Evolutionary conservation across 1,140 invertebrate genomes (phyloP).

Genomic region (Spodoptera frugiperda): DNA sequence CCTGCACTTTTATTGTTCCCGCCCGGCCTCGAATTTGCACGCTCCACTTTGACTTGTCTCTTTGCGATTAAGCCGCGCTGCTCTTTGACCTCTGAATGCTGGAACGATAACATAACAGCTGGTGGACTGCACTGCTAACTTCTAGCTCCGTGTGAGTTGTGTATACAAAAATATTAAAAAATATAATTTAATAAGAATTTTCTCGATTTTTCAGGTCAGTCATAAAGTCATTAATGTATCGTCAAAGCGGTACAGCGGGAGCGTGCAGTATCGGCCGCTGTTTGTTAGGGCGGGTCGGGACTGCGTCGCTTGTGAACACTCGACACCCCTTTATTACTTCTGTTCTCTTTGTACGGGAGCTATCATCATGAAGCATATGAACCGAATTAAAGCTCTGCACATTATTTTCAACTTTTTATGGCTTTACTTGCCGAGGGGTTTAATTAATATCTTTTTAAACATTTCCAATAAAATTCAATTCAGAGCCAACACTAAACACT

Average conservation of each 20-base stretch:
- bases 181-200: too few species aligned
- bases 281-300: conserved; percentile 50
- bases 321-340: conserved; percentile 82
- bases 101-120: conserved; percentile 62
- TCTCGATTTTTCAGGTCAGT: conserved; percentile 38
- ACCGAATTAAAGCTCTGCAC: conserved; percentile 79
- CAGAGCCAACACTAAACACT: too few species aligned
- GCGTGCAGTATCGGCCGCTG: conserved; percentile 40
- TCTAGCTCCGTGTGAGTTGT: neutral
- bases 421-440: conserved; percentile 59
- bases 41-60: conserved; percentile 81
- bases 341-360: conserved; percentile 76
- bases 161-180: conserved; percentile 22
- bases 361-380: conserved; percentile 76
- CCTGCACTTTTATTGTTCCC: conserved; percentile 84
- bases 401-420: conserved; percentile 68
- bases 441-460: too few species aligned
- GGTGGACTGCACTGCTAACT: conserved; percentile 38
- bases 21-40: conserved; percentile 79
- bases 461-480: too few species aligned
- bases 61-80: conserved; percentile 74
- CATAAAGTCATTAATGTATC: conserved; percentile 55
- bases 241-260: conserved; percentile 46
- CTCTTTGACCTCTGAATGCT: conserved; percentile 70
- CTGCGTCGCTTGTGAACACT: conserved; percentile 68